A percentile compares a stretch with the other conserved stretches of the same genome.
Conservation (phyloP, 2,888 invertebrate genomes). For the Tholera decimalis region DNA sequence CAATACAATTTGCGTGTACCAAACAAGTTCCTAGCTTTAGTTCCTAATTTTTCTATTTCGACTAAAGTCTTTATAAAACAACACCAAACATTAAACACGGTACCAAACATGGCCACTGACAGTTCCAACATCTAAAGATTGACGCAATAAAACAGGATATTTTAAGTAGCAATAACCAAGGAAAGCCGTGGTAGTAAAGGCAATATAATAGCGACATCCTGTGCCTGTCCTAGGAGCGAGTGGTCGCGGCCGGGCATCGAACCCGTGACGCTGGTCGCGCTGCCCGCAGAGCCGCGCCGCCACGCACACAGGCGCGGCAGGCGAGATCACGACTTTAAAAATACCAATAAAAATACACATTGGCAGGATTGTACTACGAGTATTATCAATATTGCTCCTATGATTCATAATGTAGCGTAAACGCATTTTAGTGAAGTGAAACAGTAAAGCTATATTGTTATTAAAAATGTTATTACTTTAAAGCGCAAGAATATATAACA, state of each 20-base stretch:
- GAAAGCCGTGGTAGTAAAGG: constrained; percentile 63
- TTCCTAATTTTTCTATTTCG: background rate
- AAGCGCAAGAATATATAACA: background rate
- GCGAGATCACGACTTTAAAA: constrained; percentile 60
- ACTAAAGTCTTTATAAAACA: background rate
- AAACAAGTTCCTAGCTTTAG: background rate
- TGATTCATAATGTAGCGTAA: background rate
- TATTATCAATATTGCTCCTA: constrained; percentile 13
- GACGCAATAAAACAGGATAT: constrained; percentile 42
- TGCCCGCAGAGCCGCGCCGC: constrained; percentile 64
- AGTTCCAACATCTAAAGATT: constrained; percentile 18
- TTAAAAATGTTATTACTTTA: background rate
- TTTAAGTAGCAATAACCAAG: constrained; percentile 60
- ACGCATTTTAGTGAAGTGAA: background rate
- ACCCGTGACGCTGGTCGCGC: constrained; percentile 73
- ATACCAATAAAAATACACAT: constrained; percentile 49
- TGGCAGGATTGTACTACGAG: constrained; percentile 28
- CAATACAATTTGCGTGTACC: background rate
- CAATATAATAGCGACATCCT: constrained; percentile 83
- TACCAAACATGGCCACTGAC: background rate
- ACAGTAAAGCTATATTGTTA: constrained; percentile 16
- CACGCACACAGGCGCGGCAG: constrained; percentile 52
- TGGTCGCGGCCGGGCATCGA: constrained; percentile 85
- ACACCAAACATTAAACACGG: background rate
- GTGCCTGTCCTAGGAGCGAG: constrained; percentile 80